Evolutionary conservation across 2,888 invertebrate genomes (phyloP), one percentile per base, ranked within the genome.

Genomic region (Leucania comma): DNA sequence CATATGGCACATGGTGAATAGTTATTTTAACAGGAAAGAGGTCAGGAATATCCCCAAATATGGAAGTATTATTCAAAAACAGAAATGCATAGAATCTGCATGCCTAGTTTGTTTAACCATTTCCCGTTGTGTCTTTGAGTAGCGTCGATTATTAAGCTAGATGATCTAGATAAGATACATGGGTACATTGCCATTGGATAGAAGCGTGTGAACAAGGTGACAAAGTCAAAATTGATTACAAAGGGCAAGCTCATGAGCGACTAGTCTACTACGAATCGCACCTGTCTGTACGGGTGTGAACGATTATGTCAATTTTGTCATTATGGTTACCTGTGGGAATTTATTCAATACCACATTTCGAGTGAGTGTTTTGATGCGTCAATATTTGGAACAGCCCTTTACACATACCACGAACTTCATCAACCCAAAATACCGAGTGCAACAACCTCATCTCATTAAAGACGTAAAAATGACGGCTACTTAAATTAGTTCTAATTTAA

Each of bases 251-350:
- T 86, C 77, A 74, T 54, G 66, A 64, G 62, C 58, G 24, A 89
- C 17, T 42, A 42, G 42, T 42, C 42, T 1, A 42, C 93, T 92
- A 91, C 86, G 86, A 89, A 92, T 92, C 91, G 91, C 95, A 95
- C 95, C 95, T 95, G 95, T 90, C 90, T 84, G 80, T 84, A 83
- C 84, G 83, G 84, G 88, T 90, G 89, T 89, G 89, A 90, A 88
- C 92, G 88, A 91, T 91, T 92, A 92, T 88, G 89, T 86, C 86
- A 89, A 88, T 90, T 91, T 89, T 88, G 89, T 88, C 88, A 92
- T 91, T 90, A 90, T 72, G 83, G 82, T 85, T 85, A 72, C 84
- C 75, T 90, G 91, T 92, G 92, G 93, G 93, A 92, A 92, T 80
- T 79, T 82, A 71, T 80, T 75, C 72, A 74, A 75, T 64, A 71